These are phyloP conservation scores for Butorides virescens DNA, from an alignment of 2,113 vertebrate species.

Conservation along the genomic window DNA sequence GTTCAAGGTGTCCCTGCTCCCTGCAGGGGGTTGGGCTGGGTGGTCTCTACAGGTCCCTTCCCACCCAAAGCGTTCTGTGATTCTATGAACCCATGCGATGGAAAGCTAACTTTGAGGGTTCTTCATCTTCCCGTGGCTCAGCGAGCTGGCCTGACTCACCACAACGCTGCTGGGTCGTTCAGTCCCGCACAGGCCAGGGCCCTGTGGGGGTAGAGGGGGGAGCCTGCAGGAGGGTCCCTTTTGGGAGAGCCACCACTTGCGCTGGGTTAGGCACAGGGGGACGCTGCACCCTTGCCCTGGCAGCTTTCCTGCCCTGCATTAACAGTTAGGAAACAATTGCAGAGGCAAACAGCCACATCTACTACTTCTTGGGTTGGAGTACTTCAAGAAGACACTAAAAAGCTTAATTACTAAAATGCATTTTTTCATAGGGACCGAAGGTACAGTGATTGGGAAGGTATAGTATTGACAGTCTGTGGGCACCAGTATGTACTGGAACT, in stretches of 20 bases:
- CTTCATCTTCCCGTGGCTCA: neutral
- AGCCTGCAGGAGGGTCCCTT: rapidly evolving
- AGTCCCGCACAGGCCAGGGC: neutral
- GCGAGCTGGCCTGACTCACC: neutral
- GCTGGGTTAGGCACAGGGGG: too few relatives aligned
- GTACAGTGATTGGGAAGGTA: neutral
- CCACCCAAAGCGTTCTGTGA: too few relatives aligned
- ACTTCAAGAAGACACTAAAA: neutral
- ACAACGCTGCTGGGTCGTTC: neutral
- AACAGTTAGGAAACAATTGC: neutral
- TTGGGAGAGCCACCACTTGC: neutral
- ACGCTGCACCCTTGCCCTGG: neutral
- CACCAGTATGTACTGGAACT: neutral
- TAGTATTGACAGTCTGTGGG: neutral
- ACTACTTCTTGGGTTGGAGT: neutral
- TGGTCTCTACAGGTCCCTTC: too few relatives aligned
- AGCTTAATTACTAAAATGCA: neutral
- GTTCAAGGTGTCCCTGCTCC: too few relatives aligned
- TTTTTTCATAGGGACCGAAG: neutral
- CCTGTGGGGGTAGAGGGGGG: neutral
- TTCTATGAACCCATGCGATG: neutral
- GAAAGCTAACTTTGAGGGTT: neutral
- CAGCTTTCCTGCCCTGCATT: neutral
- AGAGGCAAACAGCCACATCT: neutral
- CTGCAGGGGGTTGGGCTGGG: too few relatives aligned